These are phyloP conservation scores for Megalurothrips usitatus DNA, from an alignment of 2,888 invertebrate species.

Conservation along the genomic window DNA sequence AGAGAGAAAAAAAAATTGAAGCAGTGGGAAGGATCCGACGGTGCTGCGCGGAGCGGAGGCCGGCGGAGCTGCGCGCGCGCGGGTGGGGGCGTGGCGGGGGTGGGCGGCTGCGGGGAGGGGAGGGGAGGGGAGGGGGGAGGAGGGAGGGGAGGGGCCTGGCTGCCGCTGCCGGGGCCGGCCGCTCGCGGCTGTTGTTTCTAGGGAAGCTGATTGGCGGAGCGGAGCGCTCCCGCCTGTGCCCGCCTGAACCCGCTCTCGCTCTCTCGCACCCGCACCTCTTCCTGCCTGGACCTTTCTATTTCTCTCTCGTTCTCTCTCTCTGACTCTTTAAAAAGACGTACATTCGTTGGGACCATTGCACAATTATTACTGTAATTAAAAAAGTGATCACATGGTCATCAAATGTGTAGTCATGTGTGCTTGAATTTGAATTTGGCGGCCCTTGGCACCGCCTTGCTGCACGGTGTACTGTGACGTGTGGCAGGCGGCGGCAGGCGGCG, in stretches of 20 bases:
- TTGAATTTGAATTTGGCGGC: no score
- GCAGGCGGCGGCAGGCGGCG: neutral
- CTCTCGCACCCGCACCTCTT: neutral
- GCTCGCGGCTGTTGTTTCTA: conserved; percentile 15
- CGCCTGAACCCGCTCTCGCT: neutral
- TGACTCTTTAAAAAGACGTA: no score
- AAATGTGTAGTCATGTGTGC: no score
- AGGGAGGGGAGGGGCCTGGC: neutral
- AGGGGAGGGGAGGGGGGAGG: neutral
- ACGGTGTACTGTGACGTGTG: neutral
- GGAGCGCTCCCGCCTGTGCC: neutral
- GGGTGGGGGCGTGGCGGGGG: neutral
- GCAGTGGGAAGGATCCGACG: conserved; percentile 12
- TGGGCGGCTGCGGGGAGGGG: neutral
- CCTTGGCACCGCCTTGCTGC: no score
- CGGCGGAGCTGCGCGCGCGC: neutral
- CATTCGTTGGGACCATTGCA: no score
- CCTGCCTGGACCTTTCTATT: no score
- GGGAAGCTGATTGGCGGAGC: conserved; percentile 19
- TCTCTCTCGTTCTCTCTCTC: no score
- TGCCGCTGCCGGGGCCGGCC: neutral
- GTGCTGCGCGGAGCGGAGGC: neutral
- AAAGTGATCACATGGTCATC: no score
- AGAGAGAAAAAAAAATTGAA: neutral
- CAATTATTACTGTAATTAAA: no score